Conservation (phyloP, 2,888 invertebrate genomes). For the Eumerus sabulonum region DNA sequence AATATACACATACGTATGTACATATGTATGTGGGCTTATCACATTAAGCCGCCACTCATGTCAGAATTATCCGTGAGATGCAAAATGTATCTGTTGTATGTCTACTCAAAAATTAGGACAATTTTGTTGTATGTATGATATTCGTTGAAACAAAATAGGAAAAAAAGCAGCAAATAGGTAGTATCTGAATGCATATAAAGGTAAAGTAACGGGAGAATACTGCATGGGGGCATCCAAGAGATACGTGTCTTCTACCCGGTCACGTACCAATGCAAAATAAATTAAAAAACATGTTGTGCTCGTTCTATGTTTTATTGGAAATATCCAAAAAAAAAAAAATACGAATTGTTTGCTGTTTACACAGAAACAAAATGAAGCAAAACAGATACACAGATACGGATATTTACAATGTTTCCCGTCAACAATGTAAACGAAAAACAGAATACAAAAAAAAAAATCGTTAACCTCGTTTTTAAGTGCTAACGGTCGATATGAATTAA, state of each 20-base stretch:
- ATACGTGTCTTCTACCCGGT: slow-evolving; percentile 22
- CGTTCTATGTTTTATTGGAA: slow-evolving; percentile 23
- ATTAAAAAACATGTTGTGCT: not conserved
- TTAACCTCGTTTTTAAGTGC: not conserved
- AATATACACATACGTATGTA: no score
- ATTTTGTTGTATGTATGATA: no score
- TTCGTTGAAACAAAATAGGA: not conserved
- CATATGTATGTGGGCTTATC: no score
- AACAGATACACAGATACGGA: slow-evolving; percentile 12
- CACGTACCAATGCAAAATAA: slow-evolving; percentile 18
- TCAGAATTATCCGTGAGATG: no score
- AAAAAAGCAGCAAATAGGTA: not conserved
- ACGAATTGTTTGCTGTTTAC: slow-evolving; percentile 18
- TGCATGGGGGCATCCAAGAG: slow-evolving; percentile 1
- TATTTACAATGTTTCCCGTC: no score
- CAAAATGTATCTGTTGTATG: no score
- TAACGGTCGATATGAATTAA: not conserved
- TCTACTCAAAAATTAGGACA: no score
- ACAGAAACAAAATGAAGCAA: not conserved
- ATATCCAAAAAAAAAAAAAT: slow-evolving; percentile 16
- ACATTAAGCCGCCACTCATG: no score
- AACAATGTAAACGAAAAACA: no score
- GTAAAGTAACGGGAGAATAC: not conserved
- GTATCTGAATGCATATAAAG: not conserved
- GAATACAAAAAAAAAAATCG: no score